These are phyloP conservation scores for Drosophila borealis DNA, from an alignment of 2,888 invertebrate genomes.

Conservation along the genomic window DNA sequence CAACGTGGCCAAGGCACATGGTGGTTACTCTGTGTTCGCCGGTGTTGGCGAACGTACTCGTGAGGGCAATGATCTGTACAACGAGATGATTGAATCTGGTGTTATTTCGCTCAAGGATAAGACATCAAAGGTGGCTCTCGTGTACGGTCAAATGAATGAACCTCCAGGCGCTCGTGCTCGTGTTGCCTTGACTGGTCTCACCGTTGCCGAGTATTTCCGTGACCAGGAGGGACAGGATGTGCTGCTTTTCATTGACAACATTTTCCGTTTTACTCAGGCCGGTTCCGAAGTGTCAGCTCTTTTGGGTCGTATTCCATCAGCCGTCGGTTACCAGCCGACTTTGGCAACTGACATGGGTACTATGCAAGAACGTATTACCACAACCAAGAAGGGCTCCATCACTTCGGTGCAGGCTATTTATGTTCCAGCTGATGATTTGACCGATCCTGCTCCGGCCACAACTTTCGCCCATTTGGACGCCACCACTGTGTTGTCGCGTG, in stretches of 20 bases:
- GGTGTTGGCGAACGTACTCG: conserved; percentile 98
- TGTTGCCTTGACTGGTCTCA: conserved; percentile 95
- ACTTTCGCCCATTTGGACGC: conserved; percentile 98
- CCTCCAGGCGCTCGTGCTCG: conserved; percentile 97
- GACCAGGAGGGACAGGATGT: conserved; percentile 97
- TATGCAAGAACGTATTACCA: conserved; percentile 98
- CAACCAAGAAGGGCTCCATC: conserved; percentile 97
- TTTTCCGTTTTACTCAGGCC: conserved; percentile 97
- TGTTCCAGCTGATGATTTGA: conserved; percentile 98
- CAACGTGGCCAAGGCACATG: conserved; percentile 97
- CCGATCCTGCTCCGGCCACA: conserved; percentile 97
- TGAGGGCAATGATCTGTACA: conserved; percentile 97
- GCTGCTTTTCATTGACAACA: conserved; percentile 97
- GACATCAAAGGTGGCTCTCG: conserved; percentile 93
- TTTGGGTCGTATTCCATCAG: conserved; percentile 97
- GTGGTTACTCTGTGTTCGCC: conserved; percentile 98
- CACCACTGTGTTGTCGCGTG: conserved; percentile 96
- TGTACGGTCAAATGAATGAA: conserved; percentile 98
- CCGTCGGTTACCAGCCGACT: conserved; percentile 98
- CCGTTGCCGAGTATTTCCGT: conserved; percentile 97
- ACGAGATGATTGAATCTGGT: conserved; percentile 97
- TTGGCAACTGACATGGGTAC: conserved; percentile 98
- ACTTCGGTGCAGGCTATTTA: conserved; percentile 98
- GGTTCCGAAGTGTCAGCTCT: conserved; percentile 96
- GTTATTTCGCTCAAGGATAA: conserved; percentile 96